A percentile compares a stretch with the other conserved stretches of the same genome.
Conservation (phyloP, 1,140 invertebrate species). For the Linepithema humile region DNA sequence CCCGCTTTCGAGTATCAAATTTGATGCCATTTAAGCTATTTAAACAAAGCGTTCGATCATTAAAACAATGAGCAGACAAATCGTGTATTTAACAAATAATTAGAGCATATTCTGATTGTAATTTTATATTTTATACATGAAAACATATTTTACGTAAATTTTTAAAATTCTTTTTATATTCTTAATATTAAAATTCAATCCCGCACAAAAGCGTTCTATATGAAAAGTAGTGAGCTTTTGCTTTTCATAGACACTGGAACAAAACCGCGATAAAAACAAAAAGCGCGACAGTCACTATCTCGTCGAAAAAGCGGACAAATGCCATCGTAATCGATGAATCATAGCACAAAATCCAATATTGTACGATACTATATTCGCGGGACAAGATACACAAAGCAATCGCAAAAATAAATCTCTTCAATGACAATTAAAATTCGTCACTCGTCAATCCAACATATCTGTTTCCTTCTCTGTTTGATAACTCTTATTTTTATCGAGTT, state of each 20-base stretch:
- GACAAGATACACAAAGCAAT: background rate
- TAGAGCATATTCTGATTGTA: background rate
- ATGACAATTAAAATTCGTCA: slow-evolving; percentile 8
- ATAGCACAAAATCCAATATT: background rate
- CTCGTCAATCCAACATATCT: background rate
- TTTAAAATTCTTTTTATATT: background rate
- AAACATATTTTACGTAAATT: background rate
- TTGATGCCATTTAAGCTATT: background rate
- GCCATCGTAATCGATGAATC: background rate
- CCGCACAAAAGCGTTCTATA: background rate
- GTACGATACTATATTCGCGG: background rate
- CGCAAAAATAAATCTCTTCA: background rate
- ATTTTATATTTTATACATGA: background rate
- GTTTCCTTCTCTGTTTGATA: background rate
- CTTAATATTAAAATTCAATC: background rate
- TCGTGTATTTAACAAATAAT: background rate
- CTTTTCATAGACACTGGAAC: background rate
- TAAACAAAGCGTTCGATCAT: background rate
- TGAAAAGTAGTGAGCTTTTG: background rate
- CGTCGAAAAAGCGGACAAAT: background rate
- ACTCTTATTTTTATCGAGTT: background rate
- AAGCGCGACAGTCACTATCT: background rate
- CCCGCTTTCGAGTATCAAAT: background rate
- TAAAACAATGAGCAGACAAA: background rate
- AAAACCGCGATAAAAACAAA: background rate